A percentile compares a stretch with the other conserved stretches of the same genome.
These are phyloP conservation scores for Epinephelus cyanopodus DNA, from an alignment of 2,113 vertebrate species.

Conservation along the genomic window DNA sequence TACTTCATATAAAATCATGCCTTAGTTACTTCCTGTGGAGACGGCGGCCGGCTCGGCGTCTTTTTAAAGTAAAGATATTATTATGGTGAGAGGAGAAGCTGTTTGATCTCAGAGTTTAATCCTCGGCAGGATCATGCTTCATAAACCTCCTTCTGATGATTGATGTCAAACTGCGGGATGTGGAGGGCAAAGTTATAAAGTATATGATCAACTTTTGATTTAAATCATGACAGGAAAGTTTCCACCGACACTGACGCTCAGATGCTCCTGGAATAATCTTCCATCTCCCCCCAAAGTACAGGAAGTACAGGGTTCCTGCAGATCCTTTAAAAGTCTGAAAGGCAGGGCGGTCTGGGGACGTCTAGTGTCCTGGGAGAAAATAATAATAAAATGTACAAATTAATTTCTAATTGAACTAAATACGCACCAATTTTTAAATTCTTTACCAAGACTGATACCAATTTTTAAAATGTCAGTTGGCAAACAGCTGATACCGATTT, in stretches of 20 bases:
- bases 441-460: too few species aligned
- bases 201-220: background rate
- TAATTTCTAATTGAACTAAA: too few species aligned
- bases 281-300: background rate
- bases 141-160: slow-evolving; percentile 1
- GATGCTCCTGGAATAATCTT: too few species aligned
- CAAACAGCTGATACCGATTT: too few species aligned
- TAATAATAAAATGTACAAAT: too few species aligned
- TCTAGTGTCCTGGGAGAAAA: too few species aligned
- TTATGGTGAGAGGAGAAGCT: background rate
- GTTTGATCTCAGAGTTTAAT: background rate
- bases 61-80: background rate
- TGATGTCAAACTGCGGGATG: background rate
- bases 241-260: background rate
- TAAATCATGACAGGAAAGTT: background rate
- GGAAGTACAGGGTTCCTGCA: too few species aligned
- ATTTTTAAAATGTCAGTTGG: too few species aligned
- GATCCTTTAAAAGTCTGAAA: too few species aligned
- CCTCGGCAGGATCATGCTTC: background rate
- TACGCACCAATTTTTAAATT: too few species aligned
- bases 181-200: slow-evolving; percentile 1
- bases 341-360: too few species aligned
- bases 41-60: background rate
- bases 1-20: slow-evolving; percentile 47
- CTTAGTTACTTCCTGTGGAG: background rate